Evolutionary conservation across 2,888 invertebrate species (phyloP).

Genomic region (Pteria penguin): DNA sequence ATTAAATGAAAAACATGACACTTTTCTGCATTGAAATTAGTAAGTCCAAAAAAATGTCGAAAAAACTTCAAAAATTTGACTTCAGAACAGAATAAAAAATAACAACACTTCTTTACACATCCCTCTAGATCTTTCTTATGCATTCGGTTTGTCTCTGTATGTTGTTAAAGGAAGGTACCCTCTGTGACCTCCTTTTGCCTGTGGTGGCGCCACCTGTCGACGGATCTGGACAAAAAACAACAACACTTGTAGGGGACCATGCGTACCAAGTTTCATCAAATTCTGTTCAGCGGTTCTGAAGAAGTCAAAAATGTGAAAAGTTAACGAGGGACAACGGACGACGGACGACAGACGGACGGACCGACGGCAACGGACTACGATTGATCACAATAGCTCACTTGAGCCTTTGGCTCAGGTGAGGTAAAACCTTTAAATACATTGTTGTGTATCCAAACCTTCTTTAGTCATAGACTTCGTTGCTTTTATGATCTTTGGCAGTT

Average conservation of each 20-base stretch:
- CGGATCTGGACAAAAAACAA: not conserved
- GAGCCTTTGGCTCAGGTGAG: not conserved
- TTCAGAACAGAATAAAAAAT: not conserved
- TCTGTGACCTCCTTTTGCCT: not conserved
- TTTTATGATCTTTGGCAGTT: constrained; percentile 2
- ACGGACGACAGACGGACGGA: not conserved
- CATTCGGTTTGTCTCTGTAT: not conserved
- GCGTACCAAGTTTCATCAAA: not conserved
- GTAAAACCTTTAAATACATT: not conserved
- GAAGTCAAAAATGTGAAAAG: not conserved
- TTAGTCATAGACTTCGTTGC: too few relatives aligned
- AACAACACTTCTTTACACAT: not conserved
- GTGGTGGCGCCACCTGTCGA: not conserved
- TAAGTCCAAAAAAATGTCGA: too few relatives aligned
- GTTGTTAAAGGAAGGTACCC: not conserved
- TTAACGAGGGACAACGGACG: not conserved
- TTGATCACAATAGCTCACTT: not conserved
- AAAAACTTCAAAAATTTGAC: not conserved
- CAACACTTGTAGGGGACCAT: not conserved
- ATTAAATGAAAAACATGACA: too few relatives aligned
- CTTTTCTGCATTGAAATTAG: too few relatives aligned
- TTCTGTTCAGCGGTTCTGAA: not conserved
- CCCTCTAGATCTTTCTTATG: not conserved
- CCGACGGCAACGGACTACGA: not conserved
- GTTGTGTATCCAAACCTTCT: too few relatives aligned